Base-by-base conservation (phyloP, 2,113 vertebrate genomes). In the Epinephelus fuscoguttatus region DNA sequence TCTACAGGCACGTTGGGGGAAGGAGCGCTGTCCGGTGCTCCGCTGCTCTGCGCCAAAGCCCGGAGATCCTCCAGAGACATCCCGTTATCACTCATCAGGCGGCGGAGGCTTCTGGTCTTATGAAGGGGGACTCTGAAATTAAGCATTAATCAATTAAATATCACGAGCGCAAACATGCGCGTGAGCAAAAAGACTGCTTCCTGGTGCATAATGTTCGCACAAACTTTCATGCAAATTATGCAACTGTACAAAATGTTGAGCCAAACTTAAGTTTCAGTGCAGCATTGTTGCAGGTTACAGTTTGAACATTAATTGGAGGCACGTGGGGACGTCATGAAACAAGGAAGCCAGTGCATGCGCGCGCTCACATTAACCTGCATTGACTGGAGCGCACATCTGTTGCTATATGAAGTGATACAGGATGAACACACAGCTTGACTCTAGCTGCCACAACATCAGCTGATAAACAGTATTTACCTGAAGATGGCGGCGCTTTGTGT, bases 91-190 rank as follows among this genome's bases (percentile, higher is more conserved):
- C 89, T 92, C 91, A 96, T 80, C 4, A 89, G 72, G 55, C 89
- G 91, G 53, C 93, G 85, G 2, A 92, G 60, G 3, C 90, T 93
- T 1, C 89, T 93, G 49, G 91, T 94, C 64, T 96, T 96, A 45
- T 80, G 80, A 13, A 98, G 94, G 1, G 96, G 95, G 18, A 98
- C 92, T 72, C 97, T 98, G 88, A 0, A 72, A 63, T 0, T 27
- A 68, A 10, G 5, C 1, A 12, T 25, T 18, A 67, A 7, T 33
- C 0, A 8, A 64, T 61, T 45, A 21, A 30, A 27, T 37, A 14
- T 47, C 14, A 21, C 0, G 1, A 13, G 6, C 1, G 1, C 19
- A 14, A 19, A 15, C 0, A 6, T 17, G 8, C 2, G 13, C 42
- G 37, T 40, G 33, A 21, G 27, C 8, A 1, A 1, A 42, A 40